These are phyloP conservation scores for Shinisaurus crocodilurus DNA, from an alignment of 2,113 vertebrate genomes.

Conservation along the genomic window DNA sequence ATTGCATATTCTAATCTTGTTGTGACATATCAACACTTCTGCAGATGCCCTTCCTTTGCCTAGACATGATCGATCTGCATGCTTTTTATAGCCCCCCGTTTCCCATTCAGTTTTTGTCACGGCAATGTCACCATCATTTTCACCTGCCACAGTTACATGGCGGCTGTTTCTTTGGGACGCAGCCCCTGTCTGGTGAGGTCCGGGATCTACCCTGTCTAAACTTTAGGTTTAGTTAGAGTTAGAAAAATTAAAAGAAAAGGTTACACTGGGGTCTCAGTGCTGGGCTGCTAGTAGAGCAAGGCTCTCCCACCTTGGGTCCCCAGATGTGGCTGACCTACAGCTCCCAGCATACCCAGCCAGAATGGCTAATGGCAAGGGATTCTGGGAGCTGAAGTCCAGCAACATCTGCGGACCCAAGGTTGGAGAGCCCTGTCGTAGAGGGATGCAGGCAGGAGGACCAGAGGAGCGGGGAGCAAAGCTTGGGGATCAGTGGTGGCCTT, in stretches of 20 bases:
- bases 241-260: neutral
- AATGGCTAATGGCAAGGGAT: no score
- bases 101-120: neutral
- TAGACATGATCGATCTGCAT: neutral
- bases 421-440: neutral
- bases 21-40: neutral
- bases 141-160: neutral
- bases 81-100: neutral
- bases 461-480: neutral
- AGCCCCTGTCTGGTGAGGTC: neutral
- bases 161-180: neutral
- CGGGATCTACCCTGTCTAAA: neutral
- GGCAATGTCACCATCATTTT: neutral
- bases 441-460: no score
- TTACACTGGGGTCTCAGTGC: no score
- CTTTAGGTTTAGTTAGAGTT: neutral
- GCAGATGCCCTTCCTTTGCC: neutral
- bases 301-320: no score
- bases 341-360: no score
- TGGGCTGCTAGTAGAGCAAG: neutral
- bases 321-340: no score
- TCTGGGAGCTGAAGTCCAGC: no score
- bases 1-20: neutral
- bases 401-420: no score
- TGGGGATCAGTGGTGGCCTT: neutral